Evolutionary conservation across 2,113 vertebrate genomes (phyloP).

Genomic region (Neodon shergylaensis): DNA sequence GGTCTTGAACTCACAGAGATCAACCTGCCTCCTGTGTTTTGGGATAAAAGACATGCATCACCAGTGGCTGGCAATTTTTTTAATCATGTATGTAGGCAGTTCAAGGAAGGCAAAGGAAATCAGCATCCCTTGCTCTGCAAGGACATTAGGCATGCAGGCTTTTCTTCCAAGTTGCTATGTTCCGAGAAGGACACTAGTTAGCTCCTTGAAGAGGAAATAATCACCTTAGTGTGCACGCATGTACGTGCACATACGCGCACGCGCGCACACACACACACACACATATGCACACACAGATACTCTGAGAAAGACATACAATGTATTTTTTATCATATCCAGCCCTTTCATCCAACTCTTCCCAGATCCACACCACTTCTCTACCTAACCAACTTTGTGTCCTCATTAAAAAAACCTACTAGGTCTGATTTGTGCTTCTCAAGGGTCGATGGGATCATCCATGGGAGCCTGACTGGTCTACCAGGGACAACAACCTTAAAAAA

Average conservation of each 20-base stretch:
- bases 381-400: not conserved
- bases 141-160: constrained; percentile 13
- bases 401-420: not conserved
- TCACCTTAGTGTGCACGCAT: constrained; percentile 53
- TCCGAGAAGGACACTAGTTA: constrained; percentile 56
- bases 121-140: not conserved
- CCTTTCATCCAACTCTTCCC: not conserved
- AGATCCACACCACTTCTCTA: not conserved
- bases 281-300: too few relatives aligned
- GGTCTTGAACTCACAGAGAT: not conserved
- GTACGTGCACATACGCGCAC: too few relatives aligned
- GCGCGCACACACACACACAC: too few relatives aligned
- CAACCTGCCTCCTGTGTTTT: not conserved
- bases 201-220: constrained; percentile 78
- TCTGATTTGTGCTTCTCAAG: not conserved
- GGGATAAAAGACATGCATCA: not conserved
- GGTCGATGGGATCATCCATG: not conserved
- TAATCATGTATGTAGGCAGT: constrained; percentile 28
- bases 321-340: not conserved
- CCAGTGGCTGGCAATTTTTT: not conserved
- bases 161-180: constrained; percentile 79
- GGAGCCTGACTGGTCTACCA: not conserved
- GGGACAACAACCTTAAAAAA: not conserved
- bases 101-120: constrained; percentile 32
- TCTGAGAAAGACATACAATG: not conserved